Conservation (phyloP, 2,113 vertebrate genomes). For the Chaetodon trifascialis region DNA sequence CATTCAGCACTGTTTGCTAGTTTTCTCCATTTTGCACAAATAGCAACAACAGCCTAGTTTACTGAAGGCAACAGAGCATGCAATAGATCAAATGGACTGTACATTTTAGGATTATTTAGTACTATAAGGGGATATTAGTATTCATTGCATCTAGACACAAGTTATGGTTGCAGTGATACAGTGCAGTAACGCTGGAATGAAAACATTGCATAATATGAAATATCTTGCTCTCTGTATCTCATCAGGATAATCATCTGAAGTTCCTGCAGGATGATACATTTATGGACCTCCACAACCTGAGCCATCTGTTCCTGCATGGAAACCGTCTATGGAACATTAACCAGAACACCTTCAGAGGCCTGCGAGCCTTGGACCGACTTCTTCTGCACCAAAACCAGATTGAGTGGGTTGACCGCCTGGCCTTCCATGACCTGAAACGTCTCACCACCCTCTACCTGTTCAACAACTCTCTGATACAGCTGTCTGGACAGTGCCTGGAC, state of each 20-base stretch:
- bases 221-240: slow-evolving; percentile 36
- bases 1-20: neutral
- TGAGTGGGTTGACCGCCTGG: slow-evolving; percentile 92
- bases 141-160: neutral
- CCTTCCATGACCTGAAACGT: slow-evolving; percentile 95
- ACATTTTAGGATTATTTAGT: neutral
- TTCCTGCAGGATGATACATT: slow-evolving; percentile 97
- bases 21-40: neutral
- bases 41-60: slow-evolving; percentile 2
- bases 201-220: neutral
- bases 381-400: slow-evolving; percentile 97
- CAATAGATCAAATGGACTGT: neutral
- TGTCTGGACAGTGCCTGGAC: slow-evolving; percentile 93
- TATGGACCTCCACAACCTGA: slow-evolving; percentile 96
- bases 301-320: slow-evolving; percentile 98
- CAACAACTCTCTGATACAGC: slow-evolving; percentile 95
- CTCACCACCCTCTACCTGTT: slow-evolving; percentile 97
- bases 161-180: neutral
- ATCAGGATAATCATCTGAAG: slow-evolving; percentile 94
- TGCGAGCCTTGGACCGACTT: slow-evolving; percentile 94
- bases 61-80: neutral
- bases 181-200: neutral
- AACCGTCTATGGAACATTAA: slow-evolving; percentile 96
- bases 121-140: neutral
- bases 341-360: slow-evolving; percentile 95